Evolutionary conservation across 1,140 invertebrate species (phyloP).

Genomic region (Odontomachus brunneus): DNA sequence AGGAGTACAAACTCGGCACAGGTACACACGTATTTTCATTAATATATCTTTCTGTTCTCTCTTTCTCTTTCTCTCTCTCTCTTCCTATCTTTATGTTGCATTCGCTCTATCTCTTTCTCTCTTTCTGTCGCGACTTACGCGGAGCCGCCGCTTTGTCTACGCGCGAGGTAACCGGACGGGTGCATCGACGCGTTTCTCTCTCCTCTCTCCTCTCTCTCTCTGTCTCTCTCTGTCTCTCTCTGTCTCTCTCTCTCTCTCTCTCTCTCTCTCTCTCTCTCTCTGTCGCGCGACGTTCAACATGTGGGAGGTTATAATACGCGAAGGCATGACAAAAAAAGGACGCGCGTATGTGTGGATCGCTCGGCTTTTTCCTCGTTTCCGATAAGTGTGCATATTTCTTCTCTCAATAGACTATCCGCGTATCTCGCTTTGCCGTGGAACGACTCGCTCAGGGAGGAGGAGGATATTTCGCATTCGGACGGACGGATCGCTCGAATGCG

Average conservation of each 20-base stretch:
- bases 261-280: neutral
- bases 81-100: constrained; percentile 4
- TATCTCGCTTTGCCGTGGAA: neutral
- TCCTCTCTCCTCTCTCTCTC: too few species aligned
- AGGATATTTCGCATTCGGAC: too few species aligned
- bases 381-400: neutral
- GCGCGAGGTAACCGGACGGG: neutral
- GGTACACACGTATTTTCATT: constrained; percentile 62
- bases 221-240: too few species aligned
- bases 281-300: neutral
- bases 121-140: neutral
- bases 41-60: neutral
- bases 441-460: too few species aligned
- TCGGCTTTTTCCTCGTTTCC: neutral
- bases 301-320: neutral
- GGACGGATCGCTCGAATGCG: neutral
- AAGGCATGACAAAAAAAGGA: neutral
- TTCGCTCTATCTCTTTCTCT: constrained; percentile 12
- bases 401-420: neutral
- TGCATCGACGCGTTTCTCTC: neutral
- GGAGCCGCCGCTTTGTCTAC: constrained; percentile 18
- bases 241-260: too few species aligned
- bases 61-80: neutral
- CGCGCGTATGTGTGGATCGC: neutral
- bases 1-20: constrained; percentile 62